A percentile compares a stretch with the other conserved stretches of the same genome.
Evolutionary conservation across 2,113 vertebrate genomes (phyloP).

Genomic region (Protomyctophum bolini): DNA sequence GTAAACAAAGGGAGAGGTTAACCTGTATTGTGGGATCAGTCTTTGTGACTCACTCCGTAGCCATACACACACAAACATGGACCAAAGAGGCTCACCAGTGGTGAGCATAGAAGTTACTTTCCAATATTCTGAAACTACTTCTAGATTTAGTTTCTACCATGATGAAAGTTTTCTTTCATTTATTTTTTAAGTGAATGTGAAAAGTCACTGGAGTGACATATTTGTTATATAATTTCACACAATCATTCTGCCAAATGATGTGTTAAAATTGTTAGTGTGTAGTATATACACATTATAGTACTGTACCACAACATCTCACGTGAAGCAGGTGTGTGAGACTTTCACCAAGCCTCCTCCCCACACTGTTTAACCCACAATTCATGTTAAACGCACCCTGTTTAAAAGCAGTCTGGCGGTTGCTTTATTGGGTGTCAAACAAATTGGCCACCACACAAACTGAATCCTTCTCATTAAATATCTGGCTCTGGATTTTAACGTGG

Average conservation of each 20-base stretch:
- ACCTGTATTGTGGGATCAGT: not conserved
- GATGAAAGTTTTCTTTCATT: no score
- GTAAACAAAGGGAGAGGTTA: no score
- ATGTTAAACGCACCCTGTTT: not conserved
- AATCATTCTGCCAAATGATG: no score
- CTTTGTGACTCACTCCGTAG: not conserved
- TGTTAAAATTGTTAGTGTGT: no score
- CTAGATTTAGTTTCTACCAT: no score
- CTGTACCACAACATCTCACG: not conserved
- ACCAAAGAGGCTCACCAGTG: not conserved
- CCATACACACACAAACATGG: not conserved
- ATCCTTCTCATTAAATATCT: not conserved
- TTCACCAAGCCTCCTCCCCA: not conserved
- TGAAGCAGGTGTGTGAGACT: not conserved
- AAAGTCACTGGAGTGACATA: no score
- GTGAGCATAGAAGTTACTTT: no score
- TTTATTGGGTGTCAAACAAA: conserved; percentile 3
- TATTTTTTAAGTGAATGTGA: no score
- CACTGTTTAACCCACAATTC: not conserved
- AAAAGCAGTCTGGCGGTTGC: not conserved
- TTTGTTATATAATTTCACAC: no score
- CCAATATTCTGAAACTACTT: no score
- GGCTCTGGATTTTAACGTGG: not conserved
- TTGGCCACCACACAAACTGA: not conserved
- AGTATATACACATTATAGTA: no score